A percentile compares a stretch with the other conserved stretches of the same genome.
Evolutionary conservation across 2,888 invertebrate genomes (phyloP).

Genomic region (Eupithecia abbreviata): DNA sequence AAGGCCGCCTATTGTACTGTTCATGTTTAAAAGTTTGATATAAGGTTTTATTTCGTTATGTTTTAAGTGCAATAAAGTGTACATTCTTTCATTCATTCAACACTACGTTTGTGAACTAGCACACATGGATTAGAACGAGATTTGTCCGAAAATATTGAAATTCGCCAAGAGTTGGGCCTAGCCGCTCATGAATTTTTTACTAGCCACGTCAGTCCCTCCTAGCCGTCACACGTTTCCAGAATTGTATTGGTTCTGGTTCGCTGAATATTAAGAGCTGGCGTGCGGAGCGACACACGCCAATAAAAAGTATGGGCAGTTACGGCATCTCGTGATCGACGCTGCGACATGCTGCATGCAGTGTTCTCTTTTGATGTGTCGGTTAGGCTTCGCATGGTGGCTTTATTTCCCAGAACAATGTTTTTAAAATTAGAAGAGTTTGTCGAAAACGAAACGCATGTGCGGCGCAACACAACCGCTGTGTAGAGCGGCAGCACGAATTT

Average conservation of each 20-base stretch:
- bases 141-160: not conserved
- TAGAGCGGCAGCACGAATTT: too few relatives aligned
- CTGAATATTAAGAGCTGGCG: not conserved
- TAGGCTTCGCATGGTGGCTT: not conserved
- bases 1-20: too few relatives aligned
- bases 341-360: not conserved
- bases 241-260: conserved; percentile 6
- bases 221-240: not conserved
- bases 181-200: conserved; percentile 1
- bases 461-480: too few relatives aligned
- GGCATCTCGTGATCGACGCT: not conserved
- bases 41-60: too few relatives aligned
- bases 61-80: too few relatives aligned
- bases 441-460: too few relatives aligned
- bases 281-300: not conserved
- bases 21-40: too few relatives aligned
- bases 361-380: not conserved
- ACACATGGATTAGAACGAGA: not conserved
- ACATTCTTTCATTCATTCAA: not conserved
- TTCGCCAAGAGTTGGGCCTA: not conserved
- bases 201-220: not conserved
- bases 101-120: not conserved
- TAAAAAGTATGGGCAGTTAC: not conserved
- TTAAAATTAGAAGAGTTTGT: too few relatives aligned
- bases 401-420: not conserved